Percentiles rank a stretch among this genome's conserved stretches.
These are phyloP conservation scores for Casuarius casuarius DNA, from an alignment of 2,113 vertebrate species.

Conservation along the genomic window DNA sequence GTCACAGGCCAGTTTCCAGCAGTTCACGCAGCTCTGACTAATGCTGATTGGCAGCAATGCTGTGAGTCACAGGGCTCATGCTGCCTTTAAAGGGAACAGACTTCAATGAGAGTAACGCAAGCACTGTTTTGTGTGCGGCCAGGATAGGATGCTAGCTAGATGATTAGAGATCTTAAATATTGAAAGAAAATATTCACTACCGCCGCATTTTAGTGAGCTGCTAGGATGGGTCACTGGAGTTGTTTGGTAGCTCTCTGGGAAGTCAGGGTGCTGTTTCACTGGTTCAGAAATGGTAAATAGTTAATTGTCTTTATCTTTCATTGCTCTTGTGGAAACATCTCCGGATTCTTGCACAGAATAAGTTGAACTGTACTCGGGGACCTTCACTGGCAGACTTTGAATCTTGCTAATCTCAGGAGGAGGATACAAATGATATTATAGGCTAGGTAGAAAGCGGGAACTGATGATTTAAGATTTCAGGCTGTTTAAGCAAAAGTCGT, in stretches of 20 bases:
- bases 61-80: background rate
- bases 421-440: background rate
- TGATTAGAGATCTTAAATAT: background rate
- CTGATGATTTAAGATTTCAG: background rate
- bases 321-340: background rate
- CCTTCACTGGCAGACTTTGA: background rate
- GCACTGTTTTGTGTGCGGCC: background rate
- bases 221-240: background rate
- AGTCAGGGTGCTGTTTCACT: background rate
- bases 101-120: background rate
- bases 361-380: background rate
- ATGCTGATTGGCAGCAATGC: background rate
- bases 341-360: background rate
- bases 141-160: background rate
- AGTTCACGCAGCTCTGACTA: background rate
- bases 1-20: background rate
- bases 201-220: background rate
- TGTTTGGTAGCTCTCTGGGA: background rate
- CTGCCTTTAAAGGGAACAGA: background rate
- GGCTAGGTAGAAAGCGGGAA: background rate
- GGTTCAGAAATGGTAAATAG: background rate
- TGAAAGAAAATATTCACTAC: background rate
- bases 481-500: background rate
- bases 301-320: background rate
- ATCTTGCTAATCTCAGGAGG: background rate